Evolutionary conservation across 2,113 vertebrate species (phyloP).

Genomic region (Trogon surrucura): DNA sequence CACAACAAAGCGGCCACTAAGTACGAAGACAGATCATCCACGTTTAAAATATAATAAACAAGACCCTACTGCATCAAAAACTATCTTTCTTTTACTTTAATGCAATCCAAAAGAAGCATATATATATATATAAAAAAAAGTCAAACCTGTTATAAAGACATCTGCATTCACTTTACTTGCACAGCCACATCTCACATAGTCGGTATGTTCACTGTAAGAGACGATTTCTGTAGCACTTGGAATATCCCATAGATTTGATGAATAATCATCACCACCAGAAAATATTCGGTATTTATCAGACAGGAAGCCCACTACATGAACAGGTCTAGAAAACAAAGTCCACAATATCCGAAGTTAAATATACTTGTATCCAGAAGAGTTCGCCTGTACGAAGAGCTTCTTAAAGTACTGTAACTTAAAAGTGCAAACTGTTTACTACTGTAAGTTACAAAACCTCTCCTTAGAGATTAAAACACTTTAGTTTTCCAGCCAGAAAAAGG

Average conservation of each 20-base stretch:
- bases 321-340: conserved; percentile 80
- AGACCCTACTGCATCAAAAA: background rate
- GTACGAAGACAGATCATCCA: background rate
- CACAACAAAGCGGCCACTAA: background rate
- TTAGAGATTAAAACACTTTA: background rate
- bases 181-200: conserved; percentile 91
- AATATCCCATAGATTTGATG: conserved; percentile 91
- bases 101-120: background rate
- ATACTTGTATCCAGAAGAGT: background rate
- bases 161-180: conserved; percentile 90
- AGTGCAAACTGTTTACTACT: background rate
- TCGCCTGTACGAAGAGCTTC: background rate
- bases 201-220: conserved; percentile 87
- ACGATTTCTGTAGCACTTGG: conserved; percentile 82
- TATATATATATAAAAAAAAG: background rate
- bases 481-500: background rate
- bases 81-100: background rate
- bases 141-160: conserved; percentile 91
- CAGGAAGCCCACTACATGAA: conserved; percentile 89
- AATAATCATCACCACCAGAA: conserved; percentile 93
- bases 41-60: background rate
- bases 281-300: conserved; percentile 89
- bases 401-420: background rate
- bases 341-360: background rate
- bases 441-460: background rate